Evolutionary conservation across 2,888 invertebrate species (phyloP).

Genomic region (Hydroisotoma schaefferi): DNA sequence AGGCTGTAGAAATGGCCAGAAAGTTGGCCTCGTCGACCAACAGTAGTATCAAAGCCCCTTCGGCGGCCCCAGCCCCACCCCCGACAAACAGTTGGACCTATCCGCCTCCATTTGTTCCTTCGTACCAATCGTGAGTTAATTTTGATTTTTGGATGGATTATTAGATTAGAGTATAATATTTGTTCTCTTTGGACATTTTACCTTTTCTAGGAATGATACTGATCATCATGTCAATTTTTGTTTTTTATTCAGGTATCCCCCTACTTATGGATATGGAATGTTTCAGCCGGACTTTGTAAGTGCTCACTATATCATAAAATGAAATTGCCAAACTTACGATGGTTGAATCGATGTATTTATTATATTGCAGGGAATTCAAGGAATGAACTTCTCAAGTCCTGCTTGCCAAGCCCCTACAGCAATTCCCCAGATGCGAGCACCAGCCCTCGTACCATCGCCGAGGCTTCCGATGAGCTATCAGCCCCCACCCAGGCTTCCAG

Average conservation of each 20-base stretch:
- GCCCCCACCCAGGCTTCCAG: conserved; percentile 20
- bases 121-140: too few relatives aligned
- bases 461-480: too few relatives aligned
- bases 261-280: conserved; percentile 16
- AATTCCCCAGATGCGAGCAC: conserved; percentile 37
- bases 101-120: too few relatives aligned
- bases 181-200: background rate
- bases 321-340: background rate
- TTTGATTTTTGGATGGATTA: too few relatives aligned
- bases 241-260: conserved; percentile 32
- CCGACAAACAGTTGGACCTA: too few relatives aligned
- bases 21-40: conserved; percentile 48
- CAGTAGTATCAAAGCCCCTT: conserved; percentile 13
- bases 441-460: background rate
- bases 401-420: conserved; percentile 33
- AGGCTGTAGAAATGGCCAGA: conserved; percentile 46
- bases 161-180: too few relatives aligned
- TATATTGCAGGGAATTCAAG: conserved; percentile 38
- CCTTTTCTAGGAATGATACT: conserved; percentile 1
- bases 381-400: conserved; percentile 45
- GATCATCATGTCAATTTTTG: background rate
- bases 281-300: conserved; percentile 40
- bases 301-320: conserved; percentile 10
- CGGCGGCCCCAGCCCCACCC: conserved; percentile 16
- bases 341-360: conserved; percentile 12